Percentiles rank a stretch among this genome's conserved stretches.
These are phyloP conservation scores for Genyomyrus donnyi DNA, from an alignment of 2,113 vertebrate genomes.

Conservation along the genomic window DNA sequence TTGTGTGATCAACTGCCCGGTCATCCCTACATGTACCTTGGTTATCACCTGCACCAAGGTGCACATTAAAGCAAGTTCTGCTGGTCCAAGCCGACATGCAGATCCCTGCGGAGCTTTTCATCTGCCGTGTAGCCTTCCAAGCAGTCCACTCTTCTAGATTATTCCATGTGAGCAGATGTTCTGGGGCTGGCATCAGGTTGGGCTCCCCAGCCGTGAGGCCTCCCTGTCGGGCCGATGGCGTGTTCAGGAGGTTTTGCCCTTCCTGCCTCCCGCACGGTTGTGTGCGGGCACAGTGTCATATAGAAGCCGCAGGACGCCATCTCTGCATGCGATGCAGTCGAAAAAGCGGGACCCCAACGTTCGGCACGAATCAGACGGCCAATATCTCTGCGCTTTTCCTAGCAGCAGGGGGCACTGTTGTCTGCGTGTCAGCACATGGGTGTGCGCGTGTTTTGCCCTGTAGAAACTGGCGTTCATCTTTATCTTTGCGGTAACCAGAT, in stretches of 20 bases:
- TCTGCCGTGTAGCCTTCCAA: neutral
- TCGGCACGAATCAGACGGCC: neutral
- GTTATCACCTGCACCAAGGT: neutral
- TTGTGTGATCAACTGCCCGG: neutral
- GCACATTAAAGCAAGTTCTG: neutral
- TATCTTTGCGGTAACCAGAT: neutral
- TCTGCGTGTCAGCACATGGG: neutral
- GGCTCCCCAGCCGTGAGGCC: neutral
- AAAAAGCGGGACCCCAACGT: neutral
- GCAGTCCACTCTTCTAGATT: neutral
- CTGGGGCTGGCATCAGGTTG: neutral
- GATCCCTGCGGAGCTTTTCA: neutral
- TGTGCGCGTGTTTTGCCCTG: neutral
- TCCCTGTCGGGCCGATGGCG: too few relatives aligned
- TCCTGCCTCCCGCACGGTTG: neutral
- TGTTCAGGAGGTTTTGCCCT: neutral
- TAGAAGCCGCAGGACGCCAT: neutral
- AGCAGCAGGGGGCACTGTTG: conserved; percentile 16
- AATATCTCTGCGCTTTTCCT: neutral
- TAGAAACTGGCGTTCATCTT: neutral
- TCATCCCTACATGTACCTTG: neutral
- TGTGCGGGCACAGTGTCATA: neutral
- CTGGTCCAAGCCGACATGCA: neutral
- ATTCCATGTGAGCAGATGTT: neutral
- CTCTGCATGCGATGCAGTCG: neutral